Conservation (phyloP, 2,113 vertebrate species). For the Balaeniceps rex region DNA sequence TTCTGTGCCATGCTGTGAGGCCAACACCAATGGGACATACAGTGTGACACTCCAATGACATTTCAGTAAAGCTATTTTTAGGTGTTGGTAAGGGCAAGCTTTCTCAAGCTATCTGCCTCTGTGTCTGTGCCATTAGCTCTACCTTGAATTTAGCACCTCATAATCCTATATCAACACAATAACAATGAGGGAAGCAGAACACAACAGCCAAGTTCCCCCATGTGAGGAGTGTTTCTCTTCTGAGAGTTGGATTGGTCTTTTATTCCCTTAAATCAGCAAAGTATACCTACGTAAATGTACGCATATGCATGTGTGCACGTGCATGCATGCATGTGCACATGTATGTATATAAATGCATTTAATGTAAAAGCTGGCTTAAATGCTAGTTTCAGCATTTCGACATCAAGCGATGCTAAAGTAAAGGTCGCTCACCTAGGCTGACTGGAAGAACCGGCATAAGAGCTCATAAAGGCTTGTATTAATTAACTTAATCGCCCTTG, state of each 20-base stretch:
- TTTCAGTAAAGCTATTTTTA: background rate
- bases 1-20: background rate
- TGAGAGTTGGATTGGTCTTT: background rate
- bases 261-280: background rate
- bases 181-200: background rate
- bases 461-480: background rate
- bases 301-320: rapidly evolving
- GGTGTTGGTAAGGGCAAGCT: background rate
- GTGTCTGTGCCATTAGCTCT: background rate
- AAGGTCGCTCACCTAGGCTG: background rate
- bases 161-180: background rate
- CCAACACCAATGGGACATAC: background rate
- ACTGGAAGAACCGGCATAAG: background rate
- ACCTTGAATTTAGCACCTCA: background rate
- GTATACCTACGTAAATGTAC: background rate
- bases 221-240: background rate
- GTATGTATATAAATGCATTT: background rate
- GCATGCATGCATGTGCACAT: background rate
- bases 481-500: conserved; percentile 18
- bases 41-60: too few relatives aligned
- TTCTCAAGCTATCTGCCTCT: background rate
- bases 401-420: background rate
- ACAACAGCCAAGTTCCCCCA: background rate
- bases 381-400: background rate
- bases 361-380: background rate